Base-by-base conservation (phyloP, 1,140 invertebrate species). In the Notospermus geniculatus region DNA sequence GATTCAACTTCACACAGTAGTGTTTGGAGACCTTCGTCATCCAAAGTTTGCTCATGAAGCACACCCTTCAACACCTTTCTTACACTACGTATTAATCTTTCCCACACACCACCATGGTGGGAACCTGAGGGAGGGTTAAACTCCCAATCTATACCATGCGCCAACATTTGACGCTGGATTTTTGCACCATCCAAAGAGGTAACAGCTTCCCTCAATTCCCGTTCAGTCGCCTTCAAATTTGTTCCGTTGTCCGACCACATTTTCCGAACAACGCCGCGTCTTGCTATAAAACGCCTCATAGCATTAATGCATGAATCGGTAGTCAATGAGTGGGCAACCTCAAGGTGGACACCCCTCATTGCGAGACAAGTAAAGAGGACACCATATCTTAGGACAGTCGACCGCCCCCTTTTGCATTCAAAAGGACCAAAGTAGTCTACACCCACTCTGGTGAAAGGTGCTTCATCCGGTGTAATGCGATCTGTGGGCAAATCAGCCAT, bases 71-170 rank as follows among this genome's bases (percentile, higher is more conserved):
- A 66, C 50, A 53, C 64, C 53, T 32, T 68, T 54, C 82, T 79
- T 71, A n/a, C 68, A 46, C 11, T 64, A 57, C 76, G 72, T 15
- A 74, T 72, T 36, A 63, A 67, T 56, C 64, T 62, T 52, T 83
- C 69, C 78, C 66, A 82, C 28, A 71, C 66, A 4, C 80, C 80
- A 50, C 80, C 80, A 36, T 74, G 71, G 58, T 80, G 72, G 1
- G 75, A 71, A 23, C 65, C 69, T 55, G 60, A 45, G 11, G 80
- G 73, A 27, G 77, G 72, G 39, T 72, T 80, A 59, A 82, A 82
- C 61, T 79, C 65, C 78, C 77, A 83, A 27, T 71, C 55, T 19
- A 75, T 77, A 2, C 55, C 32, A 23, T 61, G 56, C 17, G 56
- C 13, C 50, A 28, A 19, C 27, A 70, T 11, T 2, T 23, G 17